phyloP scores from a whole-genome alignment of 2,113 vertebrate genomes.

The Microcebus murinus region DNA sequence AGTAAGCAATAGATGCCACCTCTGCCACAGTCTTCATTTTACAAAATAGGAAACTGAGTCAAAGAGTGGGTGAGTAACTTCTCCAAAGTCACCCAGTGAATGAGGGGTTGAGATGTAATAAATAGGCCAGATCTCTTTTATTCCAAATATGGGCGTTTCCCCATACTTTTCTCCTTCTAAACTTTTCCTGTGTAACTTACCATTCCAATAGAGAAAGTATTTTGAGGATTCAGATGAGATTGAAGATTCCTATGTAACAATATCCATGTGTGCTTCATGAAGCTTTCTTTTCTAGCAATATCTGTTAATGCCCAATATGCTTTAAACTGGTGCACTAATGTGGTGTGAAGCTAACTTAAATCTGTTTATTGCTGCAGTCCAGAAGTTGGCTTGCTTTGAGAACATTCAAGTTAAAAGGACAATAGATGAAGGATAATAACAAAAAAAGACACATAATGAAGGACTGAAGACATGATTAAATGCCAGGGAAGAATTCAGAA shows the following conservation, averaged over 20 bases:
- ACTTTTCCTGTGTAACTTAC: not conserved
- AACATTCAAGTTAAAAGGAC: not conserved
- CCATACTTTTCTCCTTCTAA: not conserved
- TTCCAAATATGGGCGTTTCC: not conserved
- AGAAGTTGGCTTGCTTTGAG: not conserved
- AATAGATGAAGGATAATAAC: not conserved
- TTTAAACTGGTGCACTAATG: not conserved
- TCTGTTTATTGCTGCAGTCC: not conserved
- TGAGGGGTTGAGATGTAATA: not conserved
- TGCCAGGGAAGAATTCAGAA: not conserved
- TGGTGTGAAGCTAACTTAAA: not conserved
- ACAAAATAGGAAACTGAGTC: not conserved
- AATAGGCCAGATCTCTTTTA: not conserved
- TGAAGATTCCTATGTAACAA: not conserved
- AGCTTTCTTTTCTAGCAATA: not conserved
- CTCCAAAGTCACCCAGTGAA: not conserved
- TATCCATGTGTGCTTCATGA: not conserved
- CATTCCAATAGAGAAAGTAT: not conserved
- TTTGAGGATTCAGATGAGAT: not conserved
- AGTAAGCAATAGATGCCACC: not conserved
- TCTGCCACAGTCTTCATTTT: not conserved
- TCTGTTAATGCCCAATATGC: not conserved
- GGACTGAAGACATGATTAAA: not conserved
- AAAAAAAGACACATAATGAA: not conserved
- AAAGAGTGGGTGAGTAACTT: not conserved